Evolutionary conservation across 2,797 vertebrate species (phyloP).

Genomic region (Chelidonichthys spinosus): DNA sequence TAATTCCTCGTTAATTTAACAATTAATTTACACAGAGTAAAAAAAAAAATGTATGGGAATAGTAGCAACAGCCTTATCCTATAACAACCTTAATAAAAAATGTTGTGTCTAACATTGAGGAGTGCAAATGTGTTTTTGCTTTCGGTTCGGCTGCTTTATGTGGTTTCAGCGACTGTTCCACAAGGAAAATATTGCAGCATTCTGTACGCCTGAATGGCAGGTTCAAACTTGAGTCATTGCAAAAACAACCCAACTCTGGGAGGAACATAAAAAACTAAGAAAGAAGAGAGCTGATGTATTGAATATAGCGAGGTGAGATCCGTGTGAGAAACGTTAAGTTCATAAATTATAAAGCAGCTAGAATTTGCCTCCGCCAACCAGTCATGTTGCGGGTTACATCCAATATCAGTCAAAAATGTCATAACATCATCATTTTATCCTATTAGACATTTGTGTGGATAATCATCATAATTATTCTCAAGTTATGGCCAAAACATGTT

Average conservation of each 20-base stretch:
- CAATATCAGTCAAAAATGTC: background rate
- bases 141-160: background rate
- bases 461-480: background rate
- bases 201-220: conserved; percentile 12
- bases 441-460: background rate
- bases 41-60: no score
- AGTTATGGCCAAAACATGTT: background rate
- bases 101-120: background rate
- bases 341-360: conserved; percentile 68
- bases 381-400: no score
- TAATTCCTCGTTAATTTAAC: no score
- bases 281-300: conserved; percentile 33
- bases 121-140: background rate
- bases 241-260: conserved; percentile 12
- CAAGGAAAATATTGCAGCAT: background rate
- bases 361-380: background rate
- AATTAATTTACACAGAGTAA: no score
- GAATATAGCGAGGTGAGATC: conserved; percentile 58
- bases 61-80: background rate
- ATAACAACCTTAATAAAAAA: background rate
- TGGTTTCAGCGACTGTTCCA: conserved; percentile 1
- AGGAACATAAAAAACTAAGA: conserved; percentile 17
- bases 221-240: conserved; percentile 22
- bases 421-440: background rate
- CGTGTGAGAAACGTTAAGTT: conserved; percentile 51